These are phyloP conservation scores for Hexactinellida sp. DNA, from an alignment of 37 sponge, comb jelly and placozoan genomes.

Conservation along the genomic window DNA sequence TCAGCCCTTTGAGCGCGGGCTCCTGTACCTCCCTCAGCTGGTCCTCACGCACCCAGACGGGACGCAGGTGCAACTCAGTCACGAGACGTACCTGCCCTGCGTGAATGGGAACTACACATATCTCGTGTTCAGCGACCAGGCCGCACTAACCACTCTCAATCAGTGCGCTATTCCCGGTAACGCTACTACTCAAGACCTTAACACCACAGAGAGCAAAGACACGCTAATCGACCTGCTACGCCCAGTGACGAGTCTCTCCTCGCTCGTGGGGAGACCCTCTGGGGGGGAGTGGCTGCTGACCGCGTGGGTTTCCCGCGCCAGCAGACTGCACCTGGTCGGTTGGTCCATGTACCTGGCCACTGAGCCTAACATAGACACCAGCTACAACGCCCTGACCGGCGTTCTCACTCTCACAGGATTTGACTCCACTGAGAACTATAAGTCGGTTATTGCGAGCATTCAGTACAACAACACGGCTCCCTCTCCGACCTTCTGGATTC, in stretches of 20 bases:
- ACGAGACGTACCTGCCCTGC: conserved; percentile 36
- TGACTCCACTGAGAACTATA: conserved; percentile 65
- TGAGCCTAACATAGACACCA: conserved; percentile 65
- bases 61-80: conserved; percentile 35
- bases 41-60: conserved; percentile 72
- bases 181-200: not conserved
- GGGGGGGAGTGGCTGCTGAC: conserved; percentile 53
- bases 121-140: conserved; percentile 59
- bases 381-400: conserved; percentile 25
- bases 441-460: conserved; percentile 44
- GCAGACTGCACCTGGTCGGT: conserved; percentile 34
- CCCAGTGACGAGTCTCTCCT: conserved; percentile 34
- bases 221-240: conserved; percentile 37
- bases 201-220: conserved; percentile 5
- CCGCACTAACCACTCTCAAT: not conserved
- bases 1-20: conserved; percentile 25
- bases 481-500: conserved; percentile 32
- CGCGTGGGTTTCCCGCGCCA: not conserved
- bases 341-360: conserved; percentile 60
- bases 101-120: conserved; percentile 61
- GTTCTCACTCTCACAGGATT: conserved; percentile 40
- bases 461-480: conserved; percentile 40
- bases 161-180: not conserved
- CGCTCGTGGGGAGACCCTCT: conserved; percentile 35
- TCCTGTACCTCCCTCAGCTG: conserved; percentile 45